A percentile compares a stretch with the other conserved stretches of the same genome.
Conservation (phyloP, 2,888 invertebrate genomes). For the Cetonia aurata region DNA sequence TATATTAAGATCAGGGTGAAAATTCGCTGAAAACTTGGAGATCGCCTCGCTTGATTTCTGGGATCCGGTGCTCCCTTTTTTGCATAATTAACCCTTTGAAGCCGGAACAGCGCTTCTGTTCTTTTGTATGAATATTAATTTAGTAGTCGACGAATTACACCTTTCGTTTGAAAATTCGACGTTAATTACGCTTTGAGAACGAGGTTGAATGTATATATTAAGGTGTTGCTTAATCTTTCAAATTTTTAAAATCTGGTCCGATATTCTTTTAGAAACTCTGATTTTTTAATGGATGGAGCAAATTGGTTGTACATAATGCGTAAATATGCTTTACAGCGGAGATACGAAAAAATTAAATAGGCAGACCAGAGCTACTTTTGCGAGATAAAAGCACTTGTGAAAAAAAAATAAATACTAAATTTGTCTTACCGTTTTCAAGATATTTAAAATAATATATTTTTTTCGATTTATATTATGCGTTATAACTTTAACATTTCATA, state of each 20-base stretch:
- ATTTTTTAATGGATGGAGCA: too few relatives aligned
- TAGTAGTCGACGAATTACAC: conserved; percentile 16
- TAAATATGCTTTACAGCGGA: too few relatives aligned
- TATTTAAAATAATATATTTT: too few relatives aligned
- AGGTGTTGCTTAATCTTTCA: background rate
- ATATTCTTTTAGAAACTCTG: background rate
- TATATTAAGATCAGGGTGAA: conserved; percentile 16
- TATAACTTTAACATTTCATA: too few relatives aligned
- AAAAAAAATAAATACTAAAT: too few relatives aligned
- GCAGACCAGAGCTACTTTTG: too few relatives aligned
- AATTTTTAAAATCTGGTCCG: background rate
- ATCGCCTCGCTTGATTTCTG: conserved; percentile 9
- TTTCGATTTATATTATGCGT: too few relatives aligned
- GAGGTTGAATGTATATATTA: background rate
- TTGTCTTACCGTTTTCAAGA: too few relatives aligned
- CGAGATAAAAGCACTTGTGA: too few relatives aligned
- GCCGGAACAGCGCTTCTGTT: conserved; percentile 1
- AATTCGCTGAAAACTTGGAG: conserved; percentile 21
- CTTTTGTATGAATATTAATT: conserved; percentile 28
- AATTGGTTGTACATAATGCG: too few relatives aligned
- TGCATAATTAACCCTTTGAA: conserved; percentile 30
- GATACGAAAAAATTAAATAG: too few relatives aligned
- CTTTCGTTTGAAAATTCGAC: background rate
- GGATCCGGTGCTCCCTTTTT: conserved; percentile 16
- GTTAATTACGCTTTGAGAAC: conserved; percentile 8